Conservation (phyloP, 2,113 vertebrate species). For the Ramphastos sulfuratus region DNA sequence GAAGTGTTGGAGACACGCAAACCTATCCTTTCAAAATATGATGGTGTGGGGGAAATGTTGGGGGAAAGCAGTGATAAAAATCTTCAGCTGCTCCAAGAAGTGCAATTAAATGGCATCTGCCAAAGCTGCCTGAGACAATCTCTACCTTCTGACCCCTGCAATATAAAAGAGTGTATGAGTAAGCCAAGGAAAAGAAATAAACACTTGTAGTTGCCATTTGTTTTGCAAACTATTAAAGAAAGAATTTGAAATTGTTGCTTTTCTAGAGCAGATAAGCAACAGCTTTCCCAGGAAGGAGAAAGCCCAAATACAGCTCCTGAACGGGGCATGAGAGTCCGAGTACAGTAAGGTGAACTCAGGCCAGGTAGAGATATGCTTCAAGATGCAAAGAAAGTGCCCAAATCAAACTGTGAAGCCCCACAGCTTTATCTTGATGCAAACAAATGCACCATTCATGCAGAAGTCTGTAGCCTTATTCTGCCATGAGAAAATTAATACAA, state of each 20-base stretch:
- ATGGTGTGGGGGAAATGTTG: background rate
- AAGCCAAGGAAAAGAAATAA: background rate
- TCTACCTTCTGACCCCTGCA: background rate
- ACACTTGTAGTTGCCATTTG: background rate
- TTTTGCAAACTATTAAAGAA: background rate
- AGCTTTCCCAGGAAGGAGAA: background rate
- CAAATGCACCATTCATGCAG: background rate
- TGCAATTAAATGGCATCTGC: background rate
- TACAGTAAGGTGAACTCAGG: accelerated
- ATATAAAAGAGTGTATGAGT: background rate
- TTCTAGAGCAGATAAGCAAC: background rate
- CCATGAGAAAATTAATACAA: background rate
- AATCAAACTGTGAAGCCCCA: background rate
- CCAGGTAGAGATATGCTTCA: background rate
- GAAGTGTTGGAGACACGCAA: background rate
- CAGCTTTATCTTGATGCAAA: background rate
- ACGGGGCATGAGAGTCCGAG: background rate
- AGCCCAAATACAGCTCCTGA: background rate
- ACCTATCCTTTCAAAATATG: background rate
- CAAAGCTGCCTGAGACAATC: background rate
- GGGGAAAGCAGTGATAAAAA: background rate
- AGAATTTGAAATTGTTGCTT: background rate
- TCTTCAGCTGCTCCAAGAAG: background rate
- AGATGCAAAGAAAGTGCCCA: background rate
- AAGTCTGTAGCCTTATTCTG: background rate